These are phyloP conservation scores for Imbricaverruca yamaguchii DNA, from an alignment of 2,888 invertebrate species.

Conservation along the genomic window DNA sequence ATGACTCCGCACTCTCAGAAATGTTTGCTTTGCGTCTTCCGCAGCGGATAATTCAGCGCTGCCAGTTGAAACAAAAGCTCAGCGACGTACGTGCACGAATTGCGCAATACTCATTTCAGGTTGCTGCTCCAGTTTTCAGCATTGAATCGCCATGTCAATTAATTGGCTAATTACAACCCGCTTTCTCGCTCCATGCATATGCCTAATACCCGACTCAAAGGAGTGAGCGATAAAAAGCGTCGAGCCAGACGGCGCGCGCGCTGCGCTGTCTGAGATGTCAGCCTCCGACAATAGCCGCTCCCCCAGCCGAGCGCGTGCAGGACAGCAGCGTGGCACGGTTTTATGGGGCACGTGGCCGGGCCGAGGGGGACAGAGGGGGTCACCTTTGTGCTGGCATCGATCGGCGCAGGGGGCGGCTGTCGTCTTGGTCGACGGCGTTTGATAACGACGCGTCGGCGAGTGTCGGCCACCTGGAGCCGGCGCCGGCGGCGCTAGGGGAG, in stretches of 20 bases:
- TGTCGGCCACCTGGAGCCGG: neutral
- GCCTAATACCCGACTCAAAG: neutral
- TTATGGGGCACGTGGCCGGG: neutral
- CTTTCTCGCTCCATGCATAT: neutral
- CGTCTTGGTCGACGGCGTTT: conserved; percentile 13
- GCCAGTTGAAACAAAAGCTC: no score
- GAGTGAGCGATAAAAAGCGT: neutral
- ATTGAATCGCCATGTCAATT: no score
- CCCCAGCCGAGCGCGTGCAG: neutral
- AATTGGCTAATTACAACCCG: neutral
- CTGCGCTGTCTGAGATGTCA: conserved; percentile 6
- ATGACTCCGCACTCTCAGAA: no score
- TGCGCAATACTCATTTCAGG: no score
- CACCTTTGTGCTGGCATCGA: conserved; percentile 14
- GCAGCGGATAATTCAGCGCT: no score
- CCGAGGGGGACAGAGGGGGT: neutral
- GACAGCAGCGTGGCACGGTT: neutral
- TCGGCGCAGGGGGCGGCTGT: neutral
- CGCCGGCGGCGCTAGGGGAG: neutral
- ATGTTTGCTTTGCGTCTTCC: no score
- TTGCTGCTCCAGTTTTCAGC: no score
- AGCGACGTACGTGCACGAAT: no score
- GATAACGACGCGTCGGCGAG: neutral
- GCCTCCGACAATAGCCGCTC: neutral
- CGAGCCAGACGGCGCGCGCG: neutral